Percentiles rank a stretch among this genome's conserved stretches.
Conservation (phyloP, 2,113 vertebrate species). For the Agapornis roseicollis region DNA sequence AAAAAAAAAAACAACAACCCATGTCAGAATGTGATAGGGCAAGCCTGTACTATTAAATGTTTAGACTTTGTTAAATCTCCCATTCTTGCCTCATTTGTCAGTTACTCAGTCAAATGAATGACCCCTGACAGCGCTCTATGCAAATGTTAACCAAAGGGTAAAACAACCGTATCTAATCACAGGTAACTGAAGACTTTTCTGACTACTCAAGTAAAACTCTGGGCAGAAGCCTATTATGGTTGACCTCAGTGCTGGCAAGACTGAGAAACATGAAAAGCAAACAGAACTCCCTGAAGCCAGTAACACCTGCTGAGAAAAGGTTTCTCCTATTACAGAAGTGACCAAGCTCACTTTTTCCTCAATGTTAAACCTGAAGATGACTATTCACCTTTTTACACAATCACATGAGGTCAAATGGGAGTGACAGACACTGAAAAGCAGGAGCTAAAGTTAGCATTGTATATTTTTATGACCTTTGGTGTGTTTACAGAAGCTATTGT, state of each 20-base stretch:
- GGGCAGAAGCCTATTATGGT: background rate
- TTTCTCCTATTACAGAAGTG: background rate
- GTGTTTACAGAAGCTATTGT: constrained; percentile 37
- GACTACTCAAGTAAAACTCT: background rate
- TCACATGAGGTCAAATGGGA: background rate
- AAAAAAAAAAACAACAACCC: background rate
- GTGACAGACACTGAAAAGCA: background rate
- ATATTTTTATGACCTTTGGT: constrained; percentile 36
- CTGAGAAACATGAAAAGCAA: background rate
- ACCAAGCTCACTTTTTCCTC: background rate
- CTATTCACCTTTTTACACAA: background rate
- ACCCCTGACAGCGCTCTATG: background rate
- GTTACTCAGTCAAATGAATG: background rate
- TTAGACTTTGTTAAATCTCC: background rate
- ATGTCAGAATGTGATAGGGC: background rate
- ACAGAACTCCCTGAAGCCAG: background rate
- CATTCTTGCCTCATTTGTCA: background rate
- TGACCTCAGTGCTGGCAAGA: background rate
- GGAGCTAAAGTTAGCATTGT: constrained; percentile 23
- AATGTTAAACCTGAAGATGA: background rate
- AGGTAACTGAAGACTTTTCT: background rate
- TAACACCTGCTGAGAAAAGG: background rate
- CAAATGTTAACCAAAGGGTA: background rate
- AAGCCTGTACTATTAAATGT: background rate
- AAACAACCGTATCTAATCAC: background rate